These are phyloP conservation scores for Hyposoter dolosus DNA, from an alignment of 2,888 invertebrate species.

Conservation along the genomic window DNA sequence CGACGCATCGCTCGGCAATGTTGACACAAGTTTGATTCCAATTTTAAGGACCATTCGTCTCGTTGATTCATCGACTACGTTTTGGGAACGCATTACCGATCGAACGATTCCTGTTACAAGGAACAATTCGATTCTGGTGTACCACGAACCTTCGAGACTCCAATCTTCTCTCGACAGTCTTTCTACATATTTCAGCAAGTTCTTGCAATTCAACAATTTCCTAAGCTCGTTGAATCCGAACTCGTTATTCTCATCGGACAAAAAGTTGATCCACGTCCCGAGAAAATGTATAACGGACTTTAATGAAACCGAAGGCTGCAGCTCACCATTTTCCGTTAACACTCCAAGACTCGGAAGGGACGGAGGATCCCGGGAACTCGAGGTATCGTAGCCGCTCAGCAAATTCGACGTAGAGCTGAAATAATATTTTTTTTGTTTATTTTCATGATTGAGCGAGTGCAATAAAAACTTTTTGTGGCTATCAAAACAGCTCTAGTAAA, in stretches of 20 bases:
- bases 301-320: conserved; percentile 85
- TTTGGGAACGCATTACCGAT: conserved; percentile 70
- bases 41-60: conserved; percentile 77
- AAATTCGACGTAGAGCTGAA: conserved; percentile 85
- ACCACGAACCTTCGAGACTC: conserved; percentile 81
- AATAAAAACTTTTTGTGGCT: no score
- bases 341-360: conserved; percentile 85
- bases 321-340: conserved; percentile 84
- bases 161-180: conserved; percentile 76
- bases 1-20: conserved; percentile 78
- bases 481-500: no score
- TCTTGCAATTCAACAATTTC: conserved; percentile 70
- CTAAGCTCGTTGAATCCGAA: conserved; percentile 70
- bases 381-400: conserved; percentile 83
- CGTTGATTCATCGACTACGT: conserved; percentile 65
- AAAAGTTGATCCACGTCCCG: conserved; percentile 74
- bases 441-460: no score
- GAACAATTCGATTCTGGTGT: conserved; percentile 78
- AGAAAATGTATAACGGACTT: conserved; percentile 85
- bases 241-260: conserved; percentile 67
- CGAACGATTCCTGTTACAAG: conserved; percentile 76
- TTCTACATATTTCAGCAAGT: conserved; percentile 77
- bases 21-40: conserved; percentile 80
- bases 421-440: background rate
- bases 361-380: conserved; percentile 84